Evolutionary conservation across 2,113 vertebrate species (phyloP), one percentile per base, ranked within the genome.

Genomic region (Mola mola): DNA sequence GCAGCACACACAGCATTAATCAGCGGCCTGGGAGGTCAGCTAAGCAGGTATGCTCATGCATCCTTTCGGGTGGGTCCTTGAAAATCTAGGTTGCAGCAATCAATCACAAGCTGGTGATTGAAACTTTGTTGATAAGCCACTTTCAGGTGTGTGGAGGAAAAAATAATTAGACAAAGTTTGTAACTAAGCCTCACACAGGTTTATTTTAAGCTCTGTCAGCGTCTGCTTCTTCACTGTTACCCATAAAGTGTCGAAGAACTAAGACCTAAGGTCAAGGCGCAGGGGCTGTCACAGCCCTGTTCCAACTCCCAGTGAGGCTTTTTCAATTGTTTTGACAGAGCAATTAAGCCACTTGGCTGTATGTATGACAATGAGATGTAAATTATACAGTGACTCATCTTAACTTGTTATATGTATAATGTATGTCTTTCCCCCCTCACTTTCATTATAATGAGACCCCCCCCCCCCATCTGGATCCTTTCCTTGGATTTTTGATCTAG

Each of bases 21-120:
- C 89, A 90, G 63, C 68, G 59, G 78, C 68, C 47, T 43, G 58
- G 61, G 84, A 83, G 86, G 84, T 88, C 85, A 84, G 72, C 75
- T 42, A 46, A 69, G 58, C 65, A 50, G n/a, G 10, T 83, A 73
- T 87, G 79, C 70, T 67, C 46, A 58, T 24, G n/a, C 74, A 75
- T 83, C 73, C 68, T 67, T 40, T 55, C 44, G 63, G 24, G 58
- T 25, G 66, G 75, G 86, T 78, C 84, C 84, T 89, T 87, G 78
- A 83, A 78, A 85, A 86, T 72, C 50, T 66, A 75, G 72, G 63
- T 51, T 57, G 28, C 44, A 37, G 83, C 65, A 83, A 87, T 88
- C 87, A 87, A 89, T 90, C 88, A 86, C 61, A 57, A 52, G 38
- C 49, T 62, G 75, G 79, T 85, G n/a, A n/a, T 19, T 66, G 65